These are phyloP conservation scores for Drosophila cognata DNA, from an alignment of 2,888 invertebrate genomes.

Conservation along the genomic window DNA sequence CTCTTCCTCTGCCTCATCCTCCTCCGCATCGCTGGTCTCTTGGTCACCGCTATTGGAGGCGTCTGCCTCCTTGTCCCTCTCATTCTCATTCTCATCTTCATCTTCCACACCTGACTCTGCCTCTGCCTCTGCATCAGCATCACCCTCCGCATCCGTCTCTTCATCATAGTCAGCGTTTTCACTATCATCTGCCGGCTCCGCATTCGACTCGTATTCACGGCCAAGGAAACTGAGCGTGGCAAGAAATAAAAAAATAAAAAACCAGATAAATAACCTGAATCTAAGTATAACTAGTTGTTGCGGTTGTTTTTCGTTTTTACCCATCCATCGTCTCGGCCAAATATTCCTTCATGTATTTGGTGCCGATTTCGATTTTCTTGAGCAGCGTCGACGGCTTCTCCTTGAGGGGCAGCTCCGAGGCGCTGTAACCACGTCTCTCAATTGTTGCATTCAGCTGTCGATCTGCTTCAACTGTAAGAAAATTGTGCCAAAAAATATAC, in stretches of 20 bases:
- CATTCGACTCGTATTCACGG: constrained; percentile 79
- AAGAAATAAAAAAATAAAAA: constrained; percentile 8
- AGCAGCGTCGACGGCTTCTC: constrained; percentile 84
- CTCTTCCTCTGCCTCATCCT: constrained; percentile 80
- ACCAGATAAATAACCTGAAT: constrained; percentile 38
- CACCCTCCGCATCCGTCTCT: constrained; percentile 83
- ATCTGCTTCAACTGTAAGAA: constrained; percentile 83
- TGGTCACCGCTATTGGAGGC: constrained; percentile 81
- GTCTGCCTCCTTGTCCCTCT: constrained; percentile 10
- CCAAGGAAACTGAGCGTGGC: constrained; percentile 79
- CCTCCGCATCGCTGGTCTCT: constrained; percentile 79
- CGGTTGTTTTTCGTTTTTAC: constrained; percentile 65
- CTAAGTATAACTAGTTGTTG: constrained; percentile 16
- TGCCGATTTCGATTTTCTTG: constrained; percentile 84
- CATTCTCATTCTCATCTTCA: constrained; percentile 47
- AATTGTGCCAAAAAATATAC: background rate
- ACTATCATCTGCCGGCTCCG: constrained; percentile 83
- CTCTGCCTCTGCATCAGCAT: constrained; percentile 85
- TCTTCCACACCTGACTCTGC: constrained; percentile 40
- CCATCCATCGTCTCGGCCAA: constrained; percentile 83
- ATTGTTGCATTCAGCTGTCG: constrained; percentile 81
- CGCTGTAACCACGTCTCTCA: constrained; percentile 82
- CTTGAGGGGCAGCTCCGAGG: constrained; percentile 77
- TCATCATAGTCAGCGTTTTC: constrained; percentile 85
- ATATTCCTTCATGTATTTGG: constrained; percentile 83